Evolutionary conservation across 2,113 vertebrate species (phyloP), one percentile per base, ranked within the genome.

Genomic region (Phaethon lepturus): DNA sequence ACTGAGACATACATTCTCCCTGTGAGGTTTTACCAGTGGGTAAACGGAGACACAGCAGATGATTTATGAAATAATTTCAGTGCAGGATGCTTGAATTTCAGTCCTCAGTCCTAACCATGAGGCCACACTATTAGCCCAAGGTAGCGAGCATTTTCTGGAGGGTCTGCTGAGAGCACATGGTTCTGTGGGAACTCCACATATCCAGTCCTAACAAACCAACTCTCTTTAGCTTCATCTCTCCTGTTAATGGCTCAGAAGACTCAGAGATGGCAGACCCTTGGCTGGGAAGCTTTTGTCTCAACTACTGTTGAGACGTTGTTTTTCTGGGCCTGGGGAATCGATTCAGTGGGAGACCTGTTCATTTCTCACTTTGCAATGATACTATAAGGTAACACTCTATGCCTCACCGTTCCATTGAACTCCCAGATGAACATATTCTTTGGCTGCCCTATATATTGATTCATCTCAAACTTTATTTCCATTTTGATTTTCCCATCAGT

Each of bases 211-310:
- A 71, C 10, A 11, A 78, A 8, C 28, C 69, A 63, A 12, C 17
- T 81, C 45, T 55, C 0, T 23, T 91, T 63, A 74, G 24, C 9
- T 59, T 63, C 4, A 25, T 77, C 80, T 86, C 31, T 86, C 62
- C 44, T 1, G 0, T 49, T 53, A 38, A n/a, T 0, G 2, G 42
- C 44, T 55, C 31, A 83, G 31, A 38, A 84, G 38, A 9, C 0
- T 31, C 26, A 1, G 20, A 42, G 18, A 14, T 49, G 7, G 60
- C 44, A 90, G 74, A 18, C 7, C 11, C 38, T 53, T 58, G 31
- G 11, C 3, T 63, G 44, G 67, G 86, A 71, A 63, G 50, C 13
- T 89, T 88, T 88, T 42, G 28, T 50, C 59, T 80, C 31, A 9
- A 0, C 18, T 69, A 4, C 28, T 66, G n/a, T 4, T 62, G 49